Evolutionary conservation across 2,113 vertebrate genomes (phyloP), one percentile per base, ranked within the genome.

Genomic region (Astatotilapia flaviijosephi): DNA sequence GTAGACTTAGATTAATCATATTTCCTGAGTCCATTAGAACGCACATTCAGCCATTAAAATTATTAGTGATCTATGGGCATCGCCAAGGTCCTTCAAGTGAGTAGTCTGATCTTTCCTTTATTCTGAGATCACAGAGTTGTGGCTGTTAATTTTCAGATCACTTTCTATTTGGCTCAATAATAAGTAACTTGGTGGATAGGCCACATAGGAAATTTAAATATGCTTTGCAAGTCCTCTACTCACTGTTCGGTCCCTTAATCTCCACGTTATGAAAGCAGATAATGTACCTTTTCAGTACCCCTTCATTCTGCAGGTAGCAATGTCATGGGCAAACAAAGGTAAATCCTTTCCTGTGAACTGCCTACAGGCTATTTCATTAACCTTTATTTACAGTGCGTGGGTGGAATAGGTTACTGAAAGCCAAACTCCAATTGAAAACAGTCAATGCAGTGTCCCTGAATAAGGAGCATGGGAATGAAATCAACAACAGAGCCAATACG

Each of bases 71-170:
- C 85, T 86, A 65, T 91, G 88, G 33, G 84, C 75, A 91, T 68
- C 49, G 83, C 85, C 7, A 21, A 84, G 54, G 89, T 87, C 89
- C 89, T 93, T 92, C 26, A 89, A 89, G 87, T 83, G 73, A 91
- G 83, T 53, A 86, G 87, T 92, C 87, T 93, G 93, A 93, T 93
- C 94, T 92, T 60, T 37, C 33, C 83, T 93, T 94, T 88, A 85
- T 91, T 91, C 83, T 81, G 17, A 90, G 88, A 92, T 94, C 94
- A 93, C 84, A 94, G 28, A 83, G 79, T 89, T 84, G 79, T 90
- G 68, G 83, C 80, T 87, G 21, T 88, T 94, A n/a, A 94, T 93
- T 94, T 92, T 84, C 89, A 85, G 82, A 86, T 87, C 62, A 93
- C 75, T 92, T 92, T 91, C 56, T 89, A 62, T 91, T 92, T 90